A percentile compares a stretch with the other conserved stretches of the same genome.
Conservation (phyloP, 2,113 vertebrate species). For the Oryzias woworae region DNA sequence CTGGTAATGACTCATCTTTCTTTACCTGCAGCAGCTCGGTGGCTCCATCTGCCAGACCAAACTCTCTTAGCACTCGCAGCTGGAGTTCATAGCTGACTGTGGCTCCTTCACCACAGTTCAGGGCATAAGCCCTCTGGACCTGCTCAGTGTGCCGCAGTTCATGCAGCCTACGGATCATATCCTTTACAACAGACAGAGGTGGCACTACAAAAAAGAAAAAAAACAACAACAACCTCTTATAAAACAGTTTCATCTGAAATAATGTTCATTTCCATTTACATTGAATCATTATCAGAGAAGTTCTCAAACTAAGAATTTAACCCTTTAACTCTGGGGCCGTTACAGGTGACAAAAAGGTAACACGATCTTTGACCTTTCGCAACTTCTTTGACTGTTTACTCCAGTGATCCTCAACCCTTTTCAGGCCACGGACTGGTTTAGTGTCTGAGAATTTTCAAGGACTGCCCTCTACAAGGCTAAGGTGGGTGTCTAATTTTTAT, state of each 20-base stretch:
- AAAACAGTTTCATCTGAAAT: not conserved
- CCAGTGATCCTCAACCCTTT: too few species aligned
- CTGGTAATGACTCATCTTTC: not conserved
- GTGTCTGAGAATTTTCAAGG: too few species aligned
- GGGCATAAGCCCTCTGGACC: conserved; percentile 92
- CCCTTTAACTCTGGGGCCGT: not conserved
- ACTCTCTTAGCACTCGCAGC: conserved; percentile 93
- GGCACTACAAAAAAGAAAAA: conserved; percentile 80
- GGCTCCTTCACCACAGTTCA: conserved; percentile 95
- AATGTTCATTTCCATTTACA: not conserved
- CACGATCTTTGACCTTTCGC: too few species aligned
- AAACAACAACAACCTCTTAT: not conserved
- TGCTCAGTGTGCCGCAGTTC: conserved; percentile 93
- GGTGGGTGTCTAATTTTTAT: too few species aligned
- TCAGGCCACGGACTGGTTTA: too few species aligned
- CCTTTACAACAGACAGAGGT: conserved; percentile 83
- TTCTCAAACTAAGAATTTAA: too few species aligned
- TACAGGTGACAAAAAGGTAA: too few species aligned
- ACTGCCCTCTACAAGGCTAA: too few species aligned
- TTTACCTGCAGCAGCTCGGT: conserved; percentile 94
- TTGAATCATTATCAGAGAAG: not conserved
- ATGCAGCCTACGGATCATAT: conserved; percentile 93
- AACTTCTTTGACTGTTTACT: too few species aligned
- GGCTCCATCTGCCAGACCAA: conserved; percentile 90
- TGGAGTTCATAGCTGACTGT: conserved; percentile 97